Evolutionary conservation across 2,888 invertebrate genomes (phyloP), one percentile per base, ranked within the genome.

Genomic region (Eupithecia abbreviata): DNA sequence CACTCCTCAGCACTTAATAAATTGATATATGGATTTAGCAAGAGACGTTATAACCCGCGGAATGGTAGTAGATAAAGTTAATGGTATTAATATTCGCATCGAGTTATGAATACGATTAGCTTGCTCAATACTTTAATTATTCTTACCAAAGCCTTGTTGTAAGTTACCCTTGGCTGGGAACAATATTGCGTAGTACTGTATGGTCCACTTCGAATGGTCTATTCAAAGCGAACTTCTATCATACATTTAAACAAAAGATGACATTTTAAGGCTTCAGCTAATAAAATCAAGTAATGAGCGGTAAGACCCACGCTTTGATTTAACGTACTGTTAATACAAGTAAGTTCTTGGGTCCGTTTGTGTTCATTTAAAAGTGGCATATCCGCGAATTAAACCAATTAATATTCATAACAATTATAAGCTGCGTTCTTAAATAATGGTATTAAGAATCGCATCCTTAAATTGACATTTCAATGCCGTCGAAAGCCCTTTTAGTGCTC

Each of bases 101-200:
- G 30, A 68, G 67, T 43, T 67, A 74, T 58, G 67, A 67, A 71
- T 77, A 67, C 43, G 42, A 77, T 71, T 75, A 77, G 41, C n/a
- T 72, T 71, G 67, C 43, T n/a, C 45, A 45, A 68, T 68, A 45
- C n/a, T 68, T 68, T 68, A 72, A 69, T 74, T 72, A 72, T 74
- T 72, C 71, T 74, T 71, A 68, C 74, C 65, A 74, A 65, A 68
- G 51, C 49, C 45, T 68, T 45, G 74, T 51, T 65, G 74, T 69
- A 72, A 72, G 12, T 73, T 71, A 73, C 49, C 62, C 80, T 73
- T 73, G 67, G 58, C 49, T 58, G 62, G 62, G 75, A 71, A 77
- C 66, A 51, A 62, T 71, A 69, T 74, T 77, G 74, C 72, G 72
- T 69, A 51, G 69, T 71, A 55, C 43, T 55, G 43, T 42, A 71